Conservation (phyloP, 2,113 vertebrate species). For the Dicaeum eximium region DNA sequence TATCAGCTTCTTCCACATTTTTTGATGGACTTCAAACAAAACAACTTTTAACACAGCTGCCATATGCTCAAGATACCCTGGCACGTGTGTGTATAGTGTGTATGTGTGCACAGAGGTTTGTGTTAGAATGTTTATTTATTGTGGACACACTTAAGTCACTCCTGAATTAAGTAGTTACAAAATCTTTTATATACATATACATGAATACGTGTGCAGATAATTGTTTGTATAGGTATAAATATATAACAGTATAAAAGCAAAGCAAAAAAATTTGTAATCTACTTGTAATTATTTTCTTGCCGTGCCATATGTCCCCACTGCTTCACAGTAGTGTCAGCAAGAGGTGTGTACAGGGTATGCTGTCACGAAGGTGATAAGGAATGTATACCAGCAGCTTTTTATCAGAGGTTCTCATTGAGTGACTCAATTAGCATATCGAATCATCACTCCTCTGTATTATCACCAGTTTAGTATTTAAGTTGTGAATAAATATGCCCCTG, state of each 20-base stretch:
- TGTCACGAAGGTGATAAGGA: neutral
- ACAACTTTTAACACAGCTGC: neutral
- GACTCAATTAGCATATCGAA: neutral
- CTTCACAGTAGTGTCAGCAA: neutral
- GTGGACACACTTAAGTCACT: neutral
- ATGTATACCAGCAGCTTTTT: neutral
- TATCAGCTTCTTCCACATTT: neutral
- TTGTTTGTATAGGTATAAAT: neutral
- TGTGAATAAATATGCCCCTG: neutral
- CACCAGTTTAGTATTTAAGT: neutral
- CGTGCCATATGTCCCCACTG: neutral
- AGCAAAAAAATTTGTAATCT: neutral
- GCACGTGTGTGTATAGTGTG: fast-evolving
- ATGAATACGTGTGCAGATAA: neutral
- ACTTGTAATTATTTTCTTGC: neutral
- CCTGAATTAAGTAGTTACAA: neutral
- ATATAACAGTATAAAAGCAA: too few relatives aligned
- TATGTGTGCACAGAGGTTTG: neutral
- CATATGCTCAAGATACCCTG: neutral
- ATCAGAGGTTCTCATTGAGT: neutral
- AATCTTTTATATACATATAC: neutral
- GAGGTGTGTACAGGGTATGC: neutral
- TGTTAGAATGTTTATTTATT: neutral
- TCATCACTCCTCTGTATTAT: neutral
- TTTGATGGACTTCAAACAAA: neutral